Evolutionary conservation across 2,113 vertebrate genomes (phyloP).

Genomic region (Dinomys branickii): DNA sequence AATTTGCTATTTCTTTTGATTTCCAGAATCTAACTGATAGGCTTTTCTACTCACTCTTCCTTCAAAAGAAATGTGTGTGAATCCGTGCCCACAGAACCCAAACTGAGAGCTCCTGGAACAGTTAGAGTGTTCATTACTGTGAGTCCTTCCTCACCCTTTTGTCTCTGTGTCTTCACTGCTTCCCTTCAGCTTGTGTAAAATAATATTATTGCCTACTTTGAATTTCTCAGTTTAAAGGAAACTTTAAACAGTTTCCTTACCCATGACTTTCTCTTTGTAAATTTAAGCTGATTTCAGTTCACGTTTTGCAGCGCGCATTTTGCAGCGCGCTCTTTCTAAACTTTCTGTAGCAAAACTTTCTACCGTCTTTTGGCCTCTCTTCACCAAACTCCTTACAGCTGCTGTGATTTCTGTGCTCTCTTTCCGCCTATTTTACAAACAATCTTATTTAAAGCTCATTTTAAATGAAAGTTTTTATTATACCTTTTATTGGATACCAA

Average conservation of each 20-base stretch:
- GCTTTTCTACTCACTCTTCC: neutral
- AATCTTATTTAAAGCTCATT: conserved; percentile 55
- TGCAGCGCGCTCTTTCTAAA: neutral
- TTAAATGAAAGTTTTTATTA: conserved; percentile 61
- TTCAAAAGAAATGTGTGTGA: neutral
- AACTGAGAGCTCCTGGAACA: neutral
- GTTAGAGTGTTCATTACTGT: neutral
- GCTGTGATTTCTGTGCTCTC: neutral
- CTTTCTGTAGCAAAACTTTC: neutral
- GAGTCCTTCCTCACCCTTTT: neutral
- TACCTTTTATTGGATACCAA: conserved; percentile 46
- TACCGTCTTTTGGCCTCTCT: neutral
- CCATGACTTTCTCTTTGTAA: neutral
- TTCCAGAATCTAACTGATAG: neutral
- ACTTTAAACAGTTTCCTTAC: neutral
- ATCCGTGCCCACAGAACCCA: neutral
- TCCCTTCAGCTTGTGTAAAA: neutral
- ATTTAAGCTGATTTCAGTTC: neutral
- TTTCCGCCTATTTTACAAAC: conserved; percentile 23
- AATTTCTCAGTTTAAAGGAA: neutral
- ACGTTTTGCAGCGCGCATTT: neutral
- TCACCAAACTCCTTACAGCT: neutral
- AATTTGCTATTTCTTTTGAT: neutral
- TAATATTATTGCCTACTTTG: neutral
- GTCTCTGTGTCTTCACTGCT: neutral